Base-by-base conservation (phyloP, 2,888 invertebrate species). In the Eristalis arbustorum region DNA sequence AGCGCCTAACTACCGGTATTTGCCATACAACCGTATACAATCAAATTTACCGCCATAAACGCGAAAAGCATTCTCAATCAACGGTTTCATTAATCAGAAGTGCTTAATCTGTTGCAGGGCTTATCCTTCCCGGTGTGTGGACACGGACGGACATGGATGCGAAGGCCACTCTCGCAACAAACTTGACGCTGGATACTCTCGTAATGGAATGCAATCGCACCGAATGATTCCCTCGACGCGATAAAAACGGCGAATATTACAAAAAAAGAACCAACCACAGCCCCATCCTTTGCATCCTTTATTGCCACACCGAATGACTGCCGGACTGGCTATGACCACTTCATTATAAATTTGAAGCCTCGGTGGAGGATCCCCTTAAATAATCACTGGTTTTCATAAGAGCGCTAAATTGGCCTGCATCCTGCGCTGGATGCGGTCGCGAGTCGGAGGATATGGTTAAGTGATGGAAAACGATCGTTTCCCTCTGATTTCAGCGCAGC, bases 1-100 rank as follows among this genome's bases (percentile, higher is more conserved):
- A 77, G 61, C 69, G 74, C 73, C 59, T 85, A 87, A 87, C 87
- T 83, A 87, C 87, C 78, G 82, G 87, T 82, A 87, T 87, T 83
- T 64, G 68, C 61, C 25, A 5, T 18, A 42, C 68, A 75, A 72
- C 71, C 71, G 75, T 69, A 67, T 66, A 78, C 78, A 85, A 81
- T 81, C 85, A 81, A 85, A 84, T 80, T 64, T 59, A 73, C 80
- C 76, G 72, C 77, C 74, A 66, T 87, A 77, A 87, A 87, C 31
- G 67, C 72, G 68, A 73, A 25, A 25, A 75, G 62, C 59, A 63
- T 71, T 78, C 82, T 61, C 87, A 71, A 82, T 87, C 87, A 87
- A 87, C 74, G 61, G 82, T 83, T 82, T 79, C 82, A 87, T 87
- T 87, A 78, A 87, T 87, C 87, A 78, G 72, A 72, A 71, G 87